A percentile compares a stretch with the other conserved stretches of the same genome.
These are phyloP conservation scores for Podargus strigoides DNA, from an alignment of 2,797 vertebrate genomes.

Conservation along the genomic window DNA sequence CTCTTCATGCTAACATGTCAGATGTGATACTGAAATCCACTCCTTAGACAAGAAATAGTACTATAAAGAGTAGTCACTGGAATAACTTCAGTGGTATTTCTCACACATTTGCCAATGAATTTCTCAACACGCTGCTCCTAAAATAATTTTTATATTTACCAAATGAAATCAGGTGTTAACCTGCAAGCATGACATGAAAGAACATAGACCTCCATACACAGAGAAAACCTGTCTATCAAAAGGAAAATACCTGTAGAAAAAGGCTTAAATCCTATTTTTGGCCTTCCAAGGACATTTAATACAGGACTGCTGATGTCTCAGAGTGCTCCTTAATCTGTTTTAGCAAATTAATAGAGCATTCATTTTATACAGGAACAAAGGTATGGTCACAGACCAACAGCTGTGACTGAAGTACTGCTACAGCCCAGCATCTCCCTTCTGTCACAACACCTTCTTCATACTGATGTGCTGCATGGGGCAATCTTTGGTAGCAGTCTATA, in stretches of 20 bases:
- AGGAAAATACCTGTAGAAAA: background rate
- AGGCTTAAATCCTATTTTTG: background rate
- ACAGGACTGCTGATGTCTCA: background rate
- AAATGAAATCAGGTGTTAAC: background rate
- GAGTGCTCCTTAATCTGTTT: background rate
- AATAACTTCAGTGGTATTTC: background rate
- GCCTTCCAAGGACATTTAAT: background rate
- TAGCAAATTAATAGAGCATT: background rate
- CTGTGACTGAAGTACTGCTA: background rate
- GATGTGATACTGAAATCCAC: background rate
- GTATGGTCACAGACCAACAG: background rate
- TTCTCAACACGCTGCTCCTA: background rate
- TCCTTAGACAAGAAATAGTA: background rate
- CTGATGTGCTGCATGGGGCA: background rate
- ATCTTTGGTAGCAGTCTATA: background rate
- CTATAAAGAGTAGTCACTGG: background rate
- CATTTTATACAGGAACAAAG: background rate
- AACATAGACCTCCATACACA: fast-evolving
- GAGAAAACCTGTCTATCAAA: background rate
- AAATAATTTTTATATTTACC: background rate
- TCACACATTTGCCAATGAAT: background rate
- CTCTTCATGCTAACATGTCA: background rate
- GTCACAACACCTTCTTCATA: background rate
- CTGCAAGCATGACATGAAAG: background rate
- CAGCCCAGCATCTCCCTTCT: background rate